phyloP scores from a whole-genome alignment of 35 echinoderm and acorn worm genomes.

The Anneissia japonica region DNA sequence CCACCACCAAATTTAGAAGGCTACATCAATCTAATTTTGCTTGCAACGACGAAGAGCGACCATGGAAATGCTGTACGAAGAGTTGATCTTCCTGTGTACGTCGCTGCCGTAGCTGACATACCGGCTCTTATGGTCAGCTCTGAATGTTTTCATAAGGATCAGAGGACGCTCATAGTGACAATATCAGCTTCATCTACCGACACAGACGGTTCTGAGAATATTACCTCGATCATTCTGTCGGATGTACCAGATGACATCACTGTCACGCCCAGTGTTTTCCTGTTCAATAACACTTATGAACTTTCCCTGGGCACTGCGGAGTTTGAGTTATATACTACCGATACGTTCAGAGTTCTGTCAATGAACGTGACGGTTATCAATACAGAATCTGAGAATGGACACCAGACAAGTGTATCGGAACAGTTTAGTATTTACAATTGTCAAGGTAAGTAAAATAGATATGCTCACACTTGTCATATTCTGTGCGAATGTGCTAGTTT shows the following conservation, averaged over 20 bases:
- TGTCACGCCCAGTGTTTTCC: background rate
- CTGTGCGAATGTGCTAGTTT: too few relatives aligned
- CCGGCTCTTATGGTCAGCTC: background rate
- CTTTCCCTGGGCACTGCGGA: background rate
- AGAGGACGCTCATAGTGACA: background rate
- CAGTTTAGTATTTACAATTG: background rate
- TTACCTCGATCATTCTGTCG: background rate
- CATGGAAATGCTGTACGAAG: background rate
- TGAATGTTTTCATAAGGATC: background rate
- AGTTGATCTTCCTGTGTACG: background rate
- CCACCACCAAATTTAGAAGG: background rate
- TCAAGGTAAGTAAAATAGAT: background rate
- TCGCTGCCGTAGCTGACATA: conserved; percentile 6
- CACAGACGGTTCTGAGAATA: conserved; percentile 13
- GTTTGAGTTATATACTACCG: background rate
- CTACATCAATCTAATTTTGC: background rate
- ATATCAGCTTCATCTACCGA: background rate
- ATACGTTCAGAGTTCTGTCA: background rate
- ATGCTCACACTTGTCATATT: too few relatives aligned
- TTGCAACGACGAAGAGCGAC: conserved; percentile 3
- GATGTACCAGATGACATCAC: background rate
- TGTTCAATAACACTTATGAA: background rate
- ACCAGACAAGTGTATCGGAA: background rate
- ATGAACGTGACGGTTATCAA: background rate
- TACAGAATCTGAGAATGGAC: background rate